These are phyloP conservation scores for Agonopterix arenella DNA, from an alignment of 2,888 invertebrate species.

Conservation along the genomic window DNA sequence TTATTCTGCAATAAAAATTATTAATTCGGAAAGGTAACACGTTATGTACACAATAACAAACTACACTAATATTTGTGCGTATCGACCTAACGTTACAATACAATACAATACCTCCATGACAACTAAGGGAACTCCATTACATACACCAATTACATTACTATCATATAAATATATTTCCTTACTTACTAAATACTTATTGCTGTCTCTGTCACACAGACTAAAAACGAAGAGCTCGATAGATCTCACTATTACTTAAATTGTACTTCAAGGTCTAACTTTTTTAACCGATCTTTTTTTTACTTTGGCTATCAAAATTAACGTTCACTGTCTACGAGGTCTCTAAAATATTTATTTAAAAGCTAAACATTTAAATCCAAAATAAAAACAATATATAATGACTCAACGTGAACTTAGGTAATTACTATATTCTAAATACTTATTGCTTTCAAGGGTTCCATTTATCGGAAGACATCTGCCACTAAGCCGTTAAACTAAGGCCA, in stretches of 20 bases:
- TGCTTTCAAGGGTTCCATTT: conserved; percentile 53
- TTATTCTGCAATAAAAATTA: no score
- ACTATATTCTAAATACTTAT: conserved; percentile 38
- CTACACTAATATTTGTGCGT: conserved; percentile 74
- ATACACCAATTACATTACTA: conserved; percentile 38
- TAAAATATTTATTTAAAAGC: conserved; percentile 21
- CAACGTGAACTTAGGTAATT: conserved; percentile 26
- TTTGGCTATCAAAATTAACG: conserved; percentile 29
- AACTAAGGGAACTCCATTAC: conserved; percentile 15
- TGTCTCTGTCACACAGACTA: conserved; percentile 70
- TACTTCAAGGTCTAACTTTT: conserved; percentile 38
- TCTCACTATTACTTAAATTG: conserved; percentile 56
- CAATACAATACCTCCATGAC: conserved; percentile 23
- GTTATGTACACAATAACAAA: conserved; percentile 30
- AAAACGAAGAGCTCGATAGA: conserved; percentile 56
- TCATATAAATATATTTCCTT: conserved; percentile 37
- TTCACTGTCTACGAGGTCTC: not conserved
- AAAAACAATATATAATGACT: conserved; percentile 21
- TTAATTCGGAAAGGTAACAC: no score
- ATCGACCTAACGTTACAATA: conserved; percentile 58
- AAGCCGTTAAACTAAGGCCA: conserved; percentile 4
- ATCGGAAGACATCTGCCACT: conserved; percentile 53
- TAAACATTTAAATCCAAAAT: conserved; percentile 31
- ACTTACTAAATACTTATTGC: conserved; percentile 58
- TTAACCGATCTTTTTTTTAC: conserved; percentile 17